Percentiles rank a stretch among this genome's conserved stretches.
Evolutionary conservation across 2,113 vertebrate genomes (phyloP).

Genomic region (Polypterus senegalus): DNA sequence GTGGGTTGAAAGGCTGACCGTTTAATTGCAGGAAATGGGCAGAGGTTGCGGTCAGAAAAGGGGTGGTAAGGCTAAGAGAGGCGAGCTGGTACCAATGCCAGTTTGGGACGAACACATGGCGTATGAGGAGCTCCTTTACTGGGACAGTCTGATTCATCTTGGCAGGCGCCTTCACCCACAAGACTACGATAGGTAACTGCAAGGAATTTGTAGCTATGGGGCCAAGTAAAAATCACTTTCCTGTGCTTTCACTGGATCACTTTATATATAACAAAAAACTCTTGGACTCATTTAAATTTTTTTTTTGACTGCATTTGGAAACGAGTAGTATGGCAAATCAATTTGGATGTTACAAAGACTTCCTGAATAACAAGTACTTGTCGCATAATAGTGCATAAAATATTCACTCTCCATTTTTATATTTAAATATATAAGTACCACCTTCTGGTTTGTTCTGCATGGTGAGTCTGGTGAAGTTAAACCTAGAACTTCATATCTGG

Average conservation of each 20-base stretch:
- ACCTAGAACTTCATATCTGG: neutral
- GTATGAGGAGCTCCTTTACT: constrained; percentile 61
- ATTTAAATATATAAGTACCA: too few relatives aligned
- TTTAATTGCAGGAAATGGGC: constrained; percentile 19
- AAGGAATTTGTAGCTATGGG: neutral
- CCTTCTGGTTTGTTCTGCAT: too few relatives aligned
- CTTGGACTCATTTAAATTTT: too few relatives aligned
- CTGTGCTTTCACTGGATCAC: neutral
- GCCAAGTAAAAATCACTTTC: neutral
- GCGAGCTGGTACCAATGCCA: constrained; percentile 4
- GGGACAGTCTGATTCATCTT: constrained; percentile 51
- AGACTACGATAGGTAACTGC: constrained; percentile 48
- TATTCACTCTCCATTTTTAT: too few relatives aligned
- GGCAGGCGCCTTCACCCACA: constrained; percentile 47
- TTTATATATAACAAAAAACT: too few relatives aligned
- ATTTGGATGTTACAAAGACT: too few relatives aligned
- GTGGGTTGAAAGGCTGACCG: constrained; percentile 20
- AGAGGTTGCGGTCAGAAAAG: constrained; percentile 15
- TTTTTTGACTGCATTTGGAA: too few relatives aligned
- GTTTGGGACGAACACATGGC: constrained; percentile 53
- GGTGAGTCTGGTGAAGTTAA: too few relatives aligned
- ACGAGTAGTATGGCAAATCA: too few relatives aligned
- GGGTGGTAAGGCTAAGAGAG: constrained; percentile 16
- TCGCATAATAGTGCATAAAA: too few relatives aligned
- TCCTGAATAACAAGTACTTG: too few relatives aligned